phyloP scores from a whole-genome alignment of 2,797 vertebrate genomes.

The Helicolenus hilgendorfi region DNA sequence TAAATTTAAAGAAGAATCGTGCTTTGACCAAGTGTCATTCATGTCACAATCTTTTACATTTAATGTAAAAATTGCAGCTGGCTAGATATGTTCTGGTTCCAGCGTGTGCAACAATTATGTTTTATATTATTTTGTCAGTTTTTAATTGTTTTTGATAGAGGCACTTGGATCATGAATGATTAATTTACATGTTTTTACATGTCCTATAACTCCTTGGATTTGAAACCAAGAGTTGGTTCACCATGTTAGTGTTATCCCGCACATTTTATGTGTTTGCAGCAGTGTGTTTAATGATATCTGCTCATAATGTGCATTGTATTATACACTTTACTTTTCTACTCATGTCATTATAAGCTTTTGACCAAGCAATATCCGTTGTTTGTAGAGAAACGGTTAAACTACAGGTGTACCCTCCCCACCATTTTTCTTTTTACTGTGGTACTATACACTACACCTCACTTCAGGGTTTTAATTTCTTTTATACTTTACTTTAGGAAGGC shows the following conservation, averaged over 20 bases:
- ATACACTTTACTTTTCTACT: slow-evolving; percentile 78
- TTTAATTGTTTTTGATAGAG: slow-evolving; percentile 58
- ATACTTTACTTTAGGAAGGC: slow-evolving; percentile 43
- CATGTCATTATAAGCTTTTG: slow-evolving; percentile 65
- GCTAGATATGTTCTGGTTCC: slow-evolving; percentile 56
- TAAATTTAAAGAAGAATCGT: slow-evolving; percentile 63
- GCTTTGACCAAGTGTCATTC: slow-evolving; percentile 67
- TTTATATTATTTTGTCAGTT: slow-evolving; percentile 64
- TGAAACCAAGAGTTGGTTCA: slow-evolving; percentile 53
- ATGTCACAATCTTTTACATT: slow-evolving; percentile 58
- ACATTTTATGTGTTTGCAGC: slow-evolving; percentile 13
- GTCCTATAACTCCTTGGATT: slow-evolving; percentile 44
- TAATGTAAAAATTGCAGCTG: slow-evolving; percentile 63
- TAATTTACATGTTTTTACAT: slow-evolving; percentile 50
- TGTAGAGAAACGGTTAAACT: slow-evolving; percentile 62
- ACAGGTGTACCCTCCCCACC: slow-evolving; percentile 42
- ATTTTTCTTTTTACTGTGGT: slow-evolving; percentile 59
- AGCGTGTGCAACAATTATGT: slow-evolving; percentile 58
- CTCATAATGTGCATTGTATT: slow-evolving; percentile 67
- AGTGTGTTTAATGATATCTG: slow-evolving; percentile 40
- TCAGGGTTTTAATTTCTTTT: slow-evolving; percentile 72
- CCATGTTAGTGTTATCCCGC: slow-evolving; percentile 27
- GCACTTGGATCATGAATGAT: slow-evolving; percentile 41
- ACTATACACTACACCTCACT: slow-evolving; percentile 58
- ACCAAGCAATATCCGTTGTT: slow-evolving; percentile 83